These are phyloP conservation scores for Brachirus orientalis DNA, from an alignment of 2,113 vertebrate genomes.

Conservation along the genomic window DNA sequence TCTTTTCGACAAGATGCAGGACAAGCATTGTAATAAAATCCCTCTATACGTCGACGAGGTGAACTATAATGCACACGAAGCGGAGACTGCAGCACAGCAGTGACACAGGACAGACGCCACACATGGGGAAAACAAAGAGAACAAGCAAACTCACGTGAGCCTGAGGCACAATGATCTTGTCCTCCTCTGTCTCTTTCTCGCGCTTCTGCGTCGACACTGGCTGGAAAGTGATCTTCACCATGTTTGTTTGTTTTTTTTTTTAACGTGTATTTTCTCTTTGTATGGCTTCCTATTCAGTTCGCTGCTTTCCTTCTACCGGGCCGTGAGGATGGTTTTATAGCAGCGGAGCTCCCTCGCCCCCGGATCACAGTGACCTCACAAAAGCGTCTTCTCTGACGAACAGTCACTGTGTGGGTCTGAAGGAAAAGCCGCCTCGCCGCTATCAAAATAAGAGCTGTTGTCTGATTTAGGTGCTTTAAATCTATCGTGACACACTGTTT, in stretches of 20 bases:
- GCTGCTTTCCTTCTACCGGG: constrained; percentile 45
- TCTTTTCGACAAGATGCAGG: no score
- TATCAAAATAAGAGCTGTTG: constrained; percentile 69
- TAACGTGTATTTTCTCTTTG: constrained; percentile 10
- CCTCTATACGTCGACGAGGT: no score
- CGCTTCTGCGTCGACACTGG: constrained; percentile 84
- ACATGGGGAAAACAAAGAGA: constrained; percentile 5
- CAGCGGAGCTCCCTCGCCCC: constrained; percentile 49
- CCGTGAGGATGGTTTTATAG: constrained; percentile 63
- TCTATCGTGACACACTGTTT: rapidly evolving
- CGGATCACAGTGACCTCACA: constrained; percentile 71
- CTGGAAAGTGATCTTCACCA: constrained; percentile 94
- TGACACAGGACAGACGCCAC: background rate
- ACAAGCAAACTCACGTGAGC: constrained; percentile 78
- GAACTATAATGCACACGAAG: no score
- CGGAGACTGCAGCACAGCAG: background rate
- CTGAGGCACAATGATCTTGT: constrained; percentile 83
- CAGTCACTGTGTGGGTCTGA: constrained; percentile 68
- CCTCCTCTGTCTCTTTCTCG: constrained; percentile 81
- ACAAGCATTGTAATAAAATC: no score
- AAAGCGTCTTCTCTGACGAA: constrained; percentile 74
- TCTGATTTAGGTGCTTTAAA: background rate
- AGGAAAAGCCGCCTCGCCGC: constrained; percentile 63
- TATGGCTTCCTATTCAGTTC: constrained; percentile 40
- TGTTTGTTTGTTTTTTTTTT: constrained; percentile 60